phyloP scores from a whole-genome alignment of 2,888 invertebrate genomes.

The Cerastis rubricosa region DNA sequence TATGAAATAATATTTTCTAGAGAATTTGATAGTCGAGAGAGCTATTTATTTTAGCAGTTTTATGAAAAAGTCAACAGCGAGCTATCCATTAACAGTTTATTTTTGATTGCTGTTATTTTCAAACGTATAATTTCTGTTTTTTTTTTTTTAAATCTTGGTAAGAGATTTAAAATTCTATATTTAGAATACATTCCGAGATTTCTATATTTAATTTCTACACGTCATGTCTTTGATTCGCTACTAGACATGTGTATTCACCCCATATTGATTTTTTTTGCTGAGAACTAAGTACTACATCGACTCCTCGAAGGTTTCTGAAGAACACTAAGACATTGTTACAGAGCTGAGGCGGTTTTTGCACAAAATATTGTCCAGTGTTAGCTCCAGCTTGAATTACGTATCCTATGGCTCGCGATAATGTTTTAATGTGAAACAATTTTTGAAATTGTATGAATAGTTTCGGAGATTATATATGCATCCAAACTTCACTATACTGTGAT shows the following conservation, averaged over 20 bases:
- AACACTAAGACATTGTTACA: background rate
- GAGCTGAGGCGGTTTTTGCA: too few relatives aligned
- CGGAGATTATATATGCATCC: background rate
- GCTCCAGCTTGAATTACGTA: too few relatives aligned
- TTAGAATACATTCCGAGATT: too few relatives aligned
- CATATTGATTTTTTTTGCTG: too few relatives aligned
- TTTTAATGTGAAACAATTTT: background rate
- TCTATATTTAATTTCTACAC: too few relatives aligned
- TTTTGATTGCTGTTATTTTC: slow-evolving; percentile 26
- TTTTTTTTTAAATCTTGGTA: too few relatives aligned
- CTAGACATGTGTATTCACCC: too few relatives aligned
- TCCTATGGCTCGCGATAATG: too few relatives aligned
- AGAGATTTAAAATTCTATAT: background rate
- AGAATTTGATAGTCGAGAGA: slow-evolving; percentile 8
- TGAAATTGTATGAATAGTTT: background rate
- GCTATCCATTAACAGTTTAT: slow-evolving; percentile 12
- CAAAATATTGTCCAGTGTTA: too few relatives aligned
- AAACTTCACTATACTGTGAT: too few relatives aligned
- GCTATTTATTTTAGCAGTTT: slow-evolving; percentile 27
- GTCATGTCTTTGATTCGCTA: too few relatives aligned
- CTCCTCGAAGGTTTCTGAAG: background rate
- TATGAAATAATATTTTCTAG: slow-evolving; percentile 18
- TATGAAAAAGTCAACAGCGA: slow-evolving; percentile 16
- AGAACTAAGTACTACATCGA: background rate
- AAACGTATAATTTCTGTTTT: too few relatives aligned